These are phyloP conservation scores for Halocynthia aurantium DNA, from an alignment of 23 tunicate genomes.

Conservation along the genomic window DNA sequence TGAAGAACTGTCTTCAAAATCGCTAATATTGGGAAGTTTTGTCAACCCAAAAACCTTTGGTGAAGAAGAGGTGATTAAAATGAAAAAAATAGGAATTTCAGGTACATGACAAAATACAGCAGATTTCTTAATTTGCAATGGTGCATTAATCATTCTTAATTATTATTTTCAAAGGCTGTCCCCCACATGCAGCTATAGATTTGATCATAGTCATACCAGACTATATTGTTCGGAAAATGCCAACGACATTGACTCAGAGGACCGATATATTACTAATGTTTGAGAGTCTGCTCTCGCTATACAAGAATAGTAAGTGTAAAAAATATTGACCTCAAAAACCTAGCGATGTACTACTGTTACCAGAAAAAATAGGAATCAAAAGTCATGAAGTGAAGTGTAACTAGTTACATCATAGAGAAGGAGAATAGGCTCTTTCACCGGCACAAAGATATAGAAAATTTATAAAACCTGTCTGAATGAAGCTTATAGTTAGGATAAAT, in stretches of 20 bases:
- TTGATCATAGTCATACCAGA: conserved; percentile 45
- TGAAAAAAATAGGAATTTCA: conserved; percentile 29
- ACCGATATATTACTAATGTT: neutral
- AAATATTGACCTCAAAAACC: too few relatives aligned
- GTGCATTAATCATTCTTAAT: neutral
- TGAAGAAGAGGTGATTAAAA: conserved; percentile 19
- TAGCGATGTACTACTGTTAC: too few relatives aligned
- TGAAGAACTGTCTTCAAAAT: conserved; percentile 6
- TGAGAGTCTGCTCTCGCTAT: neutral
- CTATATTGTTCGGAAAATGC: neutral
- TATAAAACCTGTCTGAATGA: too few relatives aligned
- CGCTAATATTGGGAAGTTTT: conserved; percentile 11
- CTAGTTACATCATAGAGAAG: too few relatives aligned
- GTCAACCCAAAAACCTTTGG: conserved; percentile 31
- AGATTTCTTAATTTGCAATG: neutral
- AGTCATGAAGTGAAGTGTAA: too few relatives aligned
- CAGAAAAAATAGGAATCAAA: too few relatives aligned
- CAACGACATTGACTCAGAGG: neutral
- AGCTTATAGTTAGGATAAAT: too few relatives aligned
- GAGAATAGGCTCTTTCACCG: too few relatives aligned
- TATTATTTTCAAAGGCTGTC: conserved; percentile 39
- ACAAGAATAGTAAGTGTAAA: conserved; percentile 11
- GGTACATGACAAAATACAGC: conserved; percentile 17
- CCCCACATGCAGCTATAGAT: conserved; percentile 62
- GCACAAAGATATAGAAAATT: too few relatives aligned